Evolutionary conservation across 2,888 invertebrate genomes (phyloP).

Genomic region (Ennomos fuscantarius): DNA sequence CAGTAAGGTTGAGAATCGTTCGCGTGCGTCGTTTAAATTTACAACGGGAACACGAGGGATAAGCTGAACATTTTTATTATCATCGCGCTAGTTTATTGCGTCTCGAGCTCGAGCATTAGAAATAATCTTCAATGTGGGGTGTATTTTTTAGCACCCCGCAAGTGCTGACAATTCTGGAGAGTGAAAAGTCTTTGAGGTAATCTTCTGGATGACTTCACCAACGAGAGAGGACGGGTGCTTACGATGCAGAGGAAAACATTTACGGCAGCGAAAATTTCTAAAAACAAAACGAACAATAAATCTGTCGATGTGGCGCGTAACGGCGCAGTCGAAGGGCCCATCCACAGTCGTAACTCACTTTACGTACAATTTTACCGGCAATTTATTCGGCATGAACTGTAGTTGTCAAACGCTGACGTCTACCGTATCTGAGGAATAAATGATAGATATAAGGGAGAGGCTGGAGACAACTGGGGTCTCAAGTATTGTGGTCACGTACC

Average conservation of each 20-base stretch:
- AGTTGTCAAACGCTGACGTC: conserved; percentile 82
- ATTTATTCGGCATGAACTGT: conserved; percentile 81
- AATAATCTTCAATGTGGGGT: conserved; percentile 71
- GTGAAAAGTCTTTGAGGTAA: conserved; percentile 48
- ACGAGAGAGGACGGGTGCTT: conserved; percentile 40
- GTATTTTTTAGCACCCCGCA: conserved; percentile 57
- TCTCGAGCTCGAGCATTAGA: conserved; percentile 75
- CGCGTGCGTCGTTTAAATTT: conserved; percentile 64
- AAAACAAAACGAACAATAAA: conserved; percentile 72
- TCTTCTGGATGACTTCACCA: conserved; percentile 45
- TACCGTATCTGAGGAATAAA: conserved; percentile 77
- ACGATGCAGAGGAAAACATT: conserved; percentile 50
- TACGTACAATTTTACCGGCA: conserved; percentile 76
- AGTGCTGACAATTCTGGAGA: conserved; percentile 50
- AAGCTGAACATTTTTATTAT: conserved; percentile 80
- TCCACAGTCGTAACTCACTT: conserved; percentile 77
- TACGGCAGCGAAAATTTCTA: conserved; percentile 59
- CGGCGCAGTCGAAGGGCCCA: conserved; percentile 63
- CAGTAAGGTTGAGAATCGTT: conserved; percentile 72
- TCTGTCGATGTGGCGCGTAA: conserved; percentile 66
- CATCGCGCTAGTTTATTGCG: conserved; percentile 78
- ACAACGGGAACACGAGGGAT: conserved; percentile 73
- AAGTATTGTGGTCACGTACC: conserved; percentile 79
- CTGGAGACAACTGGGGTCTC: conserved; percentile 68
- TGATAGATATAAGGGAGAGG: conserved; percentile 75